Percentiles rank a stretch among this genome's conserved stretches.
Conservation (phyloP, 1,140 invertebrate genomes). For the Drosophila novamexicana region DNA sequence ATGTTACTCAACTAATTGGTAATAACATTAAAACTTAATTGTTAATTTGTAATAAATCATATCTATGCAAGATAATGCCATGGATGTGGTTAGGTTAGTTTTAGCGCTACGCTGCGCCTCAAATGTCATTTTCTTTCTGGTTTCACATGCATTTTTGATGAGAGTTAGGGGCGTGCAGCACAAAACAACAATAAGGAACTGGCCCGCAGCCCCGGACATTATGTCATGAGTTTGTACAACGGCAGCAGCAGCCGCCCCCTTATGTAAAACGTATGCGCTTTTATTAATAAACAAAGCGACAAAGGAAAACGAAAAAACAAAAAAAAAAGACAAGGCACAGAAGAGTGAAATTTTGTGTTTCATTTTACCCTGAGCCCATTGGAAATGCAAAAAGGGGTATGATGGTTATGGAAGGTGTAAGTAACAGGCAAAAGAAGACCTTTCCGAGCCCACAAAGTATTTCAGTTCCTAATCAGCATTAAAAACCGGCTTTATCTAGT, state of each 20-base stretch:
- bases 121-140: constrained; percentile 9
- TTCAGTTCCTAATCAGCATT: too few species aligned
- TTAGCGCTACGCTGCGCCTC: neutral
- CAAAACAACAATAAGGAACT: constrained; percentile 50
- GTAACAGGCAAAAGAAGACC: too few species aligned
- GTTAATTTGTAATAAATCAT: constrained; percentile 6
- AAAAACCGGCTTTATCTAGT: too few species aligned
- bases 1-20: neutral
- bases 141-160: constrained; percentile 40
- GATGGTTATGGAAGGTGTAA: too few species aligned
- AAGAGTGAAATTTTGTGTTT: constrained; percentile 55
- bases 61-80: neutral
- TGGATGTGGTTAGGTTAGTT: neutral
- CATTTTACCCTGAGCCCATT: constrained; percentile 12
- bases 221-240: constrained; percentile 54
- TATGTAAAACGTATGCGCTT: constrained; percentile 69
- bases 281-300: constrained; percentile 72
- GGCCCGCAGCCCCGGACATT: constrained; percentile 35
- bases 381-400: too few species aligned
- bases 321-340: constrained; percentile 20
- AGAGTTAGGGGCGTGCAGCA: constrained; percentile 29
- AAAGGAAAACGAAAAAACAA: constrained; percentile 17
- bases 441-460: too few species aligned
- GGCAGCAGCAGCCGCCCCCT: constrained; percentile 63
- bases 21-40: neutral